Conservation (phyloP, 64 coral and sea anemone genomes). For the Dendronephthya gigantea region DNA sequence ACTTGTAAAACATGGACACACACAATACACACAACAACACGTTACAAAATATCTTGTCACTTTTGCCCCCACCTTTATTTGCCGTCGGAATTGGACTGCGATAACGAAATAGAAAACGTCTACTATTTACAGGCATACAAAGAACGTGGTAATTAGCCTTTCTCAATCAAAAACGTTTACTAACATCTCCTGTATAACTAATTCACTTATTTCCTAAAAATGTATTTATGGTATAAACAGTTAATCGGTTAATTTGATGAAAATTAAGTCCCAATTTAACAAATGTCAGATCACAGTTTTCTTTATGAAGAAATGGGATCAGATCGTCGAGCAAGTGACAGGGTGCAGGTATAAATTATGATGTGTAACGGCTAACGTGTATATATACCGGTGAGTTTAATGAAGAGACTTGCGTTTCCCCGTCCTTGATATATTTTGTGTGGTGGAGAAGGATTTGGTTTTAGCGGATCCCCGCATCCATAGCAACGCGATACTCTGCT, state of each 20-base stretch:
- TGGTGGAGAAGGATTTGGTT: background rate
- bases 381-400: conserved; percentile 1
- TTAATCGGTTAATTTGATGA: background rate
- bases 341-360: background rate
- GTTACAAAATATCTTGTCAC: too few species aligned
- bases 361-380: background rate
- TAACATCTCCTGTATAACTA: too few species aligned
- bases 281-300: background rate
- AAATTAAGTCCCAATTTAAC: background rate
- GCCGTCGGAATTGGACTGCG: too few species aligned
- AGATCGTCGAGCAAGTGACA: background rate
- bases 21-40: too few species aligned
- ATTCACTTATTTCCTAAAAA: too few species aligned
- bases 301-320: background rate
- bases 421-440: conserved; percentile 4
- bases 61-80: too few species aligned
- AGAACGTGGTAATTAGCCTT: too few species aligned
- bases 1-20: too few species aligned
- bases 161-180: too few species aligned
- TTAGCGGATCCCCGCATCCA: background rate
- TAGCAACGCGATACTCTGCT: background rate
- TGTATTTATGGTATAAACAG: too few species aligned
- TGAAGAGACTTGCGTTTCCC: background rate
- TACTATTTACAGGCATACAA: too few species aligned
- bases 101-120: too few species aligned